Evolutionary conservation across 2,113 vertebrate species (phyloP), one percentile per base, ranked within the genome.

Genomic region (Boulengeromyrus knoepffleri): DNA sequence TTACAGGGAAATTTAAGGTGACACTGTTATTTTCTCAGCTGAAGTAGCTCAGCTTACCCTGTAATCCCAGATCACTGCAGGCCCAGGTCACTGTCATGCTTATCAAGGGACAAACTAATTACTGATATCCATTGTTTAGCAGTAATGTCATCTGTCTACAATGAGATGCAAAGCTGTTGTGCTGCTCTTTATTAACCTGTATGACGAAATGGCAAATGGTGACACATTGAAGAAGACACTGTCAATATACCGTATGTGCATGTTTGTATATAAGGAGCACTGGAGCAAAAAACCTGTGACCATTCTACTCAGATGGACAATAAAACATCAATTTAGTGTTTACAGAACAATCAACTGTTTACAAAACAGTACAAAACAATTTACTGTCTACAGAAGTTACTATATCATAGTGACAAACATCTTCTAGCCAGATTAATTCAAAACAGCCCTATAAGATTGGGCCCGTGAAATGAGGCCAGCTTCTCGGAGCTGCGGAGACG

Each of bases 1-100:
- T 90, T 91, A 89, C 85, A 46, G 89, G 83, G 89, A 84, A 87
- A 89, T 58, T 89, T 89, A 83, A 80, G 87, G 80, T 52, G 70
- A 24, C 66, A 66, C 47, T 15, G 21, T 50, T 89, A 56, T 77
- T 89, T 88, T 88, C 42, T 89, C 31, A 36, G 50, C 50, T 50
- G 36, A 36, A 84, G 47, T n/a, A 49, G n/a, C 9, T 24, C 2
- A 53, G 12, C 0, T 19, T n/a, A 10, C 12, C 50, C 88, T 83
- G 74, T 84, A 53, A 21, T 36, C 19, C 74, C 49, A 10, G 10
- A 50, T 56, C 13, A 21, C 19, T 21, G 0, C 52, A 52, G 17
- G 17, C 12, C 53, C 53, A 47, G 31, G 17, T 77, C 74, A 77
- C 31, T 77, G 74, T 77, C 27, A 77, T 77, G 74, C 17, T 77